Evolutionary conservation across 2,113 vertebrate genomes (phyloP).

Genomic region (Sorex araneus): DNA sequence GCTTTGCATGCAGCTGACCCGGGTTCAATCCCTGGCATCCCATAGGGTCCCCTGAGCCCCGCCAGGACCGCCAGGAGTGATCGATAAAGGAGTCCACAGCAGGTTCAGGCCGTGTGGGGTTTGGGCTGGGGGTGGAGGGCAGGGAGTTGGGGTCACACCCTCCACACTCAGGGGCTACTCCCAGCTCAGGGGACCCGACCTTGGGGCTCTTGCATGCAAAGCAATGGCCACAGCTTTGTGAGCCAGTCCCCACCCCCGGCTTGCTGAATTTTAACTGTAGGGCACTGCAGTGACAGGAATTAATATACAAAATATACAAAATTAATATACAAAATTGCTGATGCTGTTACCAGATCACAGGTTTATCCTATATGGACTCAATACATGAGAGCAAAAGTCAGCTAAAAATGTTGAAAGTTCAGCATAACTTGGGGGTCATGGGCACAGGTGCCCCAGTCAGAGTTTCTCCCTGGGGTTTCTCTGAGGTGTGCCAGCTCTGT

Average conservation of each 20-base stretch:
- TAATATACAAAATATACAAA: not conserved
- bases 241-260: too few relatives aligned
- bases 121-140: too few relatives aligned
- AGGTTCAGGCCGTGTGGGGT: not conserved
- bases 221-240: too few relatives aligned
- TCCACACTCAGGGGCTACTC: too few relatives aligned
- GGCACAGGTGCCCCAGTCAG: not conserved
- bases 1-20: too few relatives aligned
- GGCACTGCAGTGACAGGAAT: not conserved
- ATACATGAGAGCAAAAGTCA: conserved; percentile 4
- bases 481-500: not conserved
- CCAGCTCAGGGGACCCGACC: too few relatives aligned
- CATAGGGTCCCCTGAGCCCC: too few relatives aligned
- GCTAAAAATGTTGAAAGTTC: not conserved
- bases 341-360: conserved; percentile 12
- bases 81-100: not conserved
- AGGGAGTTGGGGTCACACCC: too few relatives aligned
- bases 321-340: not conserved
- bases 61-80: too few relatives aligned
- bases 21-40: too few relatives aligned
- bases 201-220: not conserved
- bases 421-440: not conserved
- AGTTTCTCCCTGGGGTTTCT: not conserved
- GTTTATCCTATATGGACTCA: not conserved
- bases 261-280: conserved; percentile 24